A percentile compares a stretch with the other conserved stretches of the same genome.
Conservation (phyloP, 2,113 vertebrate species). For the Clinocottus analis region DNA sequence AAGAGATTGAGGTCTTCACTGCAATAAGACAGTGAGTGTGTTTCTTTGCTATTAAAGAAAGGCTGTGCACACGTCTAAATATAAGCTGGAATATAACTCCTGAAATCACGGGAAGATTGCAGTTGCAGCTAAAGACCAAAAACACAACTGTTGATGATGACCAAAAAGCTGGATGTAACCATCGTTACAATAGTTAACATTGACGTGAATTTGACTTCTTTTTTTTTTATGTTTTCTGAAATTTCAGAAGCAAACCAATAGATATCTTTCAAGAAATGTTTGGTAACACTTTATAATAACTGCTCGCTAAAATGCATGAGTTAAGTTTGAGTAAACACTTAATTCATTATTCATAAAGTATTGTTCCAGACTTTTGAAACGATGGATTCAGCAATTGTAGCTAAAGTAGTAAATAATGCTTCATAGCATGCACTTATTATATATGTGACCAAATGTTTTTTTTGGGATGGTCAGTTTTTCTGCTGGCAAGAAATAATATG, state of each 20-base stretch:
- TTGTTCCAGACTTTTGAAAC: too few relatives aligned
- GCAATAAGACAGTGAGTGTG: slow-evolving; percentile 39
- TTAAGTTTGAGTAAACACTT: too few relatives aligned
- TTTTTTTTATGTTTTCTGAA: too few relatives aligned
- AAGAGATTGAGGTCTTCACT: slow-evolving; percentile 58
- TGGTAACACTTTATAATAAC: neutral
- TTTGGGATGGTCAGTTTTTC: neutral
- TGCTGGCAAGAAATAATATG: neutral
- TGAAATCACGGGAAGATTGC: slow-evolving; percentile 42
- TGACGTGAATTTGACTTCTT: too few relatives aligned
- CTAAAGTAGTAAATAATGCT: too few relatives aligned
- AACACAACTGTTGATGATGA: slow-evolving; percentile 34
- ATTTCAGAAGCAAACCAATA: too few relatives aligned
- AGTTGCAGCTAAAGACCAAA: slow-evolving; percentile 42
- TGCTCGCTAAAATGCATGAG: too few relatives aligned
- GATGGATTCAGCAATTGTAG: too few relatives aligned
- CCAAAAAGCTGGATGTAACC: neutral
- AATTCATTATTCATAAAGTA: too few relatives aligned
- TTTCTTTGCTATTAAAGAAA: slow-evolving; percentile 44
- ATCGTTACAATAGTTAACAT: slow-evolving; percentile 6
- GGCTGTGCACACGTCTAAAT: slow-evolving; percentile 43
- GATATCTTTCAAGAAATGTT: neutral
- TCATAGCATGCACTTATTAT: too few relatives aligned
- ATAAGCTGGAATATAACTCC: slow-evolving; percentile 43
- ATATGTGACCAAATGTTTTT: too few relatives aligned